Evolutionary conservation across 2,888 invertebrate species (phyloP), one percentile per base, ranked within the genome.

Genomic region (Opisthograptis luteolata): DNA sequence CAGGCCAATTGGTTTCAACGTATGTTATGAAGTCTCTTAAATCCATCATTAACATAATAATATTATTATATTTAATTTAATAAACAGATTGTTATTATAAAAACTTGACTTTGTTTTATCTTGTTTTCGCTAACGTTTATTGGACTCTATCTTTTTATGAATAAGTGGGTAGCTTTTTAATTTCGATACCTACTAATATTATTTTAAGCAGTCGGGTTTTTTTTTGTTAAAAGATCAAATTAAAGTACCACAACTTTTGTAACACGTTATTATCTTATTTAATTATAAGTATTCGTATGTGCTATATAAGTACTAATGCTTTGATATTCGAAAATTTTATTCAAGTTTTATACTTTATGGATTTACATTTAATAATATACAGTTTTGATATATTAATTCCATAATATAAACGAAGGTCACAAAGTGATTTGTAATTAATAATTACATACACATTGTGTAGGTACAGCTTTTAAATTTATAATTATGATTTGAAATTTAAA

Each of bases 221-320:
- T 40, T 47, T 41, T 35, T 35, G 37, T 47, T 30, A 13, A 28
- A 34, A 19, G 39, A 46, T 17, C 14, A n/a, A 9, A 22, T 20
- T 27, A n/a, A 34, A 17, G 24, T 70, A 66, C 60, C 68, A 66
- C 66, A 57, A 66, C 12, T 35, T 64, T 65, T 70, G 63, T 69
- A 68, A 64, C 60, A 62, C 61, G 65, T 72, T 73, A 45, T 39
- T 30, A 64, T 68, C 59, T 74, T 64, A n/a, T 69, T 64, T 67
- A 54, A 53, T 47, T 54, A 46, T 62, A 64, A 59, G 55, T 62
- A 62, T 51, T 60, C 58, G 58, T 62, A 61, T 58, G 55, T 63
- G 17, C 42, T 42, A 52, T 25, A 20, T 46, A 46, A 32, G 58
- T 72, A 75, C 67, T 76, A 75, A 75, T 70, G 79, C 76, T 82